Conservation (phyloP, 2,888 invertebrate species). For the Ephialtes manifestator region DNA sequence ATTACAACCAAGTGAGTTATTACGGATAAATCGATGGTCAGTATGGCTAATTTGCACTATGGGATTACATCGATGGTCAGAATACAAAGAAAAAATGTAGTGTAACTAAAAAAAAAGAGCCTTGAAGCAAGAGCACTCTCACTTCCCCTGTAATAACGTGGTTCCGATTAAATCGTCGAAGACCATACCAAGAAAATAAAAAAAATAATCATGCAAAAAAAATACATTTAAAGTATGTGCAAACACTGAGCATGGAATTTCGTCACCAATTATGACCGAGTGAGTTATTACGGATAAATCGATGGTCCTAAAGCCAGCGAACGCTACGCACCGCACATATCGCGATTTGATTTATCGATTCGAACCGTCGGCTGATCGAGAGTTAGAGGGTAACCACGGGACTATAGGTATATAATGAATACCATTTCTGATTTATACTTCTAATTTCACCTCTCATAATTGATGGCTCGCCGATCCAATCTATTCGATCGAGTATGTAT, state of each 20-base stretch:
- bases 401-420: slow-evolving; percentile 48
- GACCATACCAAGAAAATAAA: slow-evolving; percentile 8
- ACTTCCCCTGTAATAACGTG: slow-evolving; percentile 6
- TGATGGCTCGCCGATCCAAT: slow-evolving; percentile 55
- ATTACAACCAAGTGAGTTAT: slow-evolving; percentile 59
- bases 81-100: neutral
- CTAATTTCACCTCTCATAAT: slow-evolving; percentile 63
- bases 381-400: slow-evolving; percentile 2
- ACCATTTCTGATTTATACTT: slow-evolving; percentile 64
- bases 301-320: slow-evolving; percentile 22
- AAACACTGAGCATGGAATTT: slow-evolving; percentile 49
- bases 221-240: slow-evolving; percentile 45
- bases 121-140: neutral
- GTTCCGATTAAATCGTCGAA: slow-evolving; percentile 36
- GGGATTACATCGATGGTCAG: slow-evolving; percentile 44
- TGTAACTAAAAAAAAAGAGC: neutral
- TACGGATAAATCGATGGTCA: slow-evolving; percentile 32
- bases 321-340: slow-evolving; percentile 34
- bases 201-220: neutral
- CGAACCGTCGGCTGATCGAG: slow-evolving; percentile 35
- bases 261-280: slow-evolving; percentile 61
- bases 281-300: slow-evolving; percentile 54
- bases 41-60: too few relatives aligned
- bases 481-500: slow-evolving; percentile 49
- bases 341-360: slow-evolving; percentile 60